These are phyloP conservation scores for Australoheros facetus DNA, from an alignment of 2,797 vertebrate genomes.

Conservation along the genomic window DNA sequence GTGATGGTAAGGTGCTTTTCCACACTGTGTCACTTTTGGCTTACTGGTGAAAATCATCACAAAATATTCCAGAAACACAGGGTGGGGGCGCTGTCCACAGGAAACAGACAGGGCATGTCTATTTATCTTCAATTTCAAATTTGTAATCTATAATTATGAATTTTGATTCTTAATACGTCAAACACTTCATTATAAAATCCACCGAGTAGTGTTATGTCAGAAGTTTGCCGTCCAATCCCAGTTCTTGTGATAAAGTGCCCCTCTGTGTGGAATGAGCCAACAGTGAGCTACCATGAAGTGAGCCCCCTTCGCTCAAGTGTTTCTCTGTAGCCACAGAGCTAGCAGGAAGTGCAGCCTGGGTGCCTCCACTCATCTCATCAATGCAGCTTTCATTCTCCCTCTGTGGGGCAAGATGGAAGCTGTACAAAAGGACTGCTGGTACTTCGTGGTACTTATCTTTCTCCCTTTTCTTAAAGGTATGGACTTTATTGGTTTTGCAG, in stretches of 20 bases:
- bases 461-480: conserved; percentile 80
- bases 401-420: conserved; percentile 79
- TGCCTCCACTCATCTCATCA: conserved; percentile 74
- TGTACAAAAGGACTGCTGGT: conserved; percentile 85
- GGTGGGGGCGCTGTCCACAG: background rate
- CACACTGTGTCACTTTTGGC: background rate
- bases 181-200: conserved; percentile 5
- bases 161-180: background rate
- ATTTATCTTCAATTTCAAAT: background rate
- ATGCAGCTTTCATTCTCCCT: conserved; percentile 85
- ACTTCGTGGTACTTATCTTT: conserved; percentile 82
- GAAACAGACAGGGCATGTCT: too few relatives aligned
- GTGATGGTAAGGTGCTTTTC: background rate
- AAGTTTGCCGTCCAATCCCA: conserved; percentile 27
- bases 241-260: conserved; percentile 36
- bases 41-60: background rate
- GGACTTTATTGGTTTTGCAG: conserved; percentile 4
- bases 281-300: conserved; percentile 55
- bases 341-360: conserved; percentile 77
- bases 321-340: conserved; percentile 44
- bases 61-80: background rate
- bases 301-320: conserved; percentile 58
- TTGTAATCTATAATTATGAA: background rate
- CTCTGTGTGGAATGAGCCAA: conserved; percentile 52
- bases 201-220: conserved; percentile 21